Evolutionary conservation across 1,140 invertebrate genomes (phyloP), one percentile per base, ranked within the genome.

Genomic region (Drosophila oshimai): DNA sequence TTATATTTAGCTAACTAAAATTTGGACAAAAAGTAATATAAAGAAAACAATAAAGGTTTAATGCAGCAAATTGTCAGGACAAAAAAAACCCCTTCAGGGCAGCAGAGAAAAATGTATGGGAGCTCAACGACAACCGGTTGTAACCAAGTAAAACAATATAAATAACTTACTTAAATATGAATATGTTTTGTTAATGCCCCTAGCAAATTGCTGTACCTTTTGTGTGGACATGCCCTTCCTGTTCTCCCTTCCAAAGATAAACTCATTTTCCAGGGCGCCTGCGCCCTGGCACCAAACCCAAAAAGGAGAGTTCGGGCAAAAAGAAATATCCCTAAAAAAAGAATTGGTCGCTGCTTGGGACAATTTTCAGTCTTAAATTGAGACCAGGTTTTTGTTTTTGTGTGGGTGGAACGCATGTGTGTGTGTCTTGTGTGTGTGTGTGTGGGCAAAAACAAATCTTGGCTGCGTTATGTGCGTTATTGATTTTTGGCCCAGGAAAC

Each of bases 401-500:
- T 44, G 53, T 42, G 58, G 44, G 60, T 39, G 37, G 22, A 29
- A 46, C 45, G 51, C 31, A 33, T 69, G 29, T 44, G 22, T 44
- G 55, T 68, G 54, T 55, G 51, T n/a, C n/a, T n/a, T 49, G 10
- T 50, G 20, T 47, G 39, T 62, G 51, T 70, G 58, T 45, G 55
- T 68, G 54, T 55, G 51, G 42, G 60, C 54, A 74, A 65, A 74
- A 77, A 58, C 46, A 83, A 77, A 77, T 73, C 51, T 77, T 61
- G 57, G 39, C 51, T 72, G 67, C 51, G 73, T 51, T 41, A 74
- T 36, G 67, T 83, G 61, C 78, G 68, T 72, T 84, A 84, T 84
- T 84, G 79, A 84, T 84, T 84, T 84, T 86, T 58, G 61, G 53
- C 49, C 39, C 50, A 50, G 77, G 37, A 69, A 62, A 53, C 39